Base-by-base conservation (phyloP, 2,113 vertebrate species). In the Nansenia antarctica region DNA sequence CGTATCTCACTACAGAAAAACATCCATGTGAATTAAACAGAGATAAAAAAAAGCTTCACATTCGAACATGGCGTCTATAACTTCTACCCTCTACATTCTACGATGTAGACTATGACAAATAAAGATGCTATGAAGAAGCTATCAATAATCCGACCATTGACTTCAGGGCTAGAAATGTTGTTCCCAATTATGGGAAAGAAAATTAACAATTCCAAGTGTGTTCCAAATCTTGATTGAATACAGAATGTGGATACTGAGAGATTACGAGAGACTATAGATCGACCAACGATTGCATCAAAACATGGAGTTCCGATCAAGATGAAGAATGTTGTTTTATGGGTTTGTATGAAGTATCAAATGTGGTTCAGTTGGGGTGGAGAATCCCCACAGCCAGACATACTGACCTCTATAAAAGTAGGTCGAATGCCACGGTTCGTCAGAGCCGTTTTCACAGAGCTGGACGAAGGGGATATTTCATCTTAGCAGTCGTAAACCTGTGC, bases 121-220 rank as follows among this genome's bases (percentile, higher is more conserved):
- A 61, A 80, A 71, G 64, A 74, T 63, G 67, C 67, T 49, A 74
- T 70, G 58, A 80, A 71, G 64, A 74, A 61, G 67, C 67, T 49
- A 78, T 82, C 79, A 76, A 72, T 67, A 82, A 60, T 24, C 59
- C 18, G 14, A 8, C 24, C 53, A 57, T 58, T 2, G 26, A 80
- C 54, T 32, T 31, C 63, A 72, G 79, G 80, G 79, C 72, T 24
- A 72, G 35, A 78, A 76, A 70, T 65, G 32, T 22, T 77, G 34
- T 86, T n/a, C n/a, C n/a, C n/a, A 76, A 84, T 80, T 80, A 81
- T 60, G 45, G 49, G 31, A 20, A 31, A 71, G 58, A 31, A 82
- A 82, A 81, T 72, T 73, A 65, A 67, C 9, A n/a, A 73, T 77
- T 74, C 65, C 64, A 79, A 78, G 65, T 5, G 5, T 49, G 45